Percentiles rank a stretch among this genome's conserved stretches.
phyloP scores from a whole-genome alignment of 2,888 invertebrate genomes.

The Acanthosoma haemorrhoidale region DNA sequence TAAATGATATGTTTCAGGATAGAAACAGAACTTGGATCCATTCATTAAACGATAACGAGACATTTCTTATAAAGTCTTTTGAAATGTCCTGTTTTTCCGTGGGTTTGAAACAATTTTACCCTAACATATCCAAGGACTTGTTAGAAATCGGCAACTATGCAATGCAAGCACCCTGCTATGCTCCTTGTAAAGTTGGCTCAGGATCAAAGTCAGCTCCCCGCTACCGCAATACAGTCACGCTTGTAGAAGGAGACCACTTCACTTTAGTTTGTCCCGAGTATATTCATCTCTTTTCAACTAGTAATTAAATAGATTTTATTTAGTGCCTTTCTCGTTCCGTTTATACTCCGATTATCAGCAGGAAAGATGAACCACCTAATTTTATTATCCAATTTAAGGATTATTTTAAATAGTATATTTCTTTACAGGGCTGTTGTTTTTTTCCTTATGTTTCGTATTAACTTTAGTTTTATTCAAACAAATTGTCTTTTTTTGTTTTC shows the following conservation, averaged over 20 bases:
- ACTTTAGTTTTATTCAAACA: no score
- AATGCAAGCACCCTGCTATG: conserved; percentile 46
- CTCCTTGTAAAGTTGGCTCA: conserved; percentile 46
- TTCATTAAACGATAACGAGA: background rate
- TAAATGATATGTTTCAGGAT: background rate
- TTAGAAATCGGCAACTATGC: conserved; percentile 52
- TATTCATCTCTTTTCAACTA: background rate
- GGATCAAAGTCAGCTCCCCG: conserved; percentile 48
- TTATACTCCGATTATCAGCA: no score
- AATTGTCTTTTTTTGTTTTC: no score
- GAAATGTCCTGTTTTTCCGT: conserved; percentile 50
- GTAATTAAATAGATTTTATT: no score
- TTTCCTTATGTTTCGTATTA: no score
- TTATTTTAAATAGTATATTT: no score
- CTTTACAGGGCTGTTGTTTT: no score
- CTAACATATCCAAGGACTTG: conserved; percentile 50
- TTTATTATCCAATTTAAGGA: no score
- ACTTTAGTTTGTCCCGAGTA: conserved; percentile 55
- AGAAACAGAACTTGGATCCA: background rate
- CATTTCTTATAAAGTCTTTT: conserved; percentile 42
- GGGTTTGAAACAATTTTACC: conserved; percentile 47
- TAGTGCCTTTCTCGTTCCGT: no score
- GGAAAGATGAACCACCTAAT: no score
- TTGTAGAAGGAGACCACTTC: conserved; percentile 53
- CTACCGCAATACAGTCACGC: conserved; percentile 50